Evolutionary conservation across 2,113 vertebrate genomes (phyloP).

Genomic region (Setophaga coronata): DNA sequence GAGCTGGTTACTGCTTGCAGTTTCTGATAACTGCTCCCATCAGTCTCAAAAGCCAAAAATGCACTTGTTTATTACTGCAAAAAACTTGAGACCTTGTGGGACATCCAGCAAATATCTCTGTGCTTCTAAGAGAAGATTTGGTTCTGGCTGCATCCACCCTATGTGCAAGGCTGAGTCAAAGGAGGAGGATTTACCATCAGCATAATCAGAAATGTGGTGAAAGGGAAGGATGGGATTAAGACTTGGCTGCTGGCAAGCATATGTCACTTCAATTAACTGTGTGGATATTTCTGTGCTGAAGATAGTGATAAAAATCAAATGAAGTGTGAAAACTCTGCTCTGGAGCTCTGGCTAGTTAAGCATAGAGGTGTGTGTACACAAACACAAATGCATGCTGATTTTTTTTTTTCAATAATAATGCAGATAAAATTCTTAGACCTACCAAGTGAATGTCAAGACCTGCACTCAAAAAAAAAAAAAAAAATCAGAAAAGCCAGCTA

Average conservation of each 20-base stretch:
- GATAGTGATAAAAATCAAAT: slow-evolving; percentile 36
- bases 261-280: slow-evolving; percentile 28
- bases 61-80: slow-evolving; percentile 28
- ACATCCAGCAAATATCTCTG: background rate
- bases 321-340: slow-evolving; percentile 15
- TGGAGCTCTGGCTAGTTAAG: background rate
- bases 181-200: slow-evolving; percentile 1
- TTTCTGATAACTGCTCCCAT: slow-evolving; percentile 12
- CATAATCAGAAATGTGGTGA: slow-evolving; percentile 36
- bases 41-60: background rate
- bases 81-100: background rate
- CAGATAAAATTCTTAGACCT: background rate
- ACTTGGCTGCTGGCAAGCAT: slow-evolving; percentile 24
- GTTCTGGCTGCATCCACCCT: background rate
- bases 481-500: background rate
- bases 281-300: background rate
- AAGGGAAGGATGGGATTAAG: slow-evolving; percentile 35
- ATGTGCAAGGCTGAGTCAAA: slow-evolving; percentile 13
- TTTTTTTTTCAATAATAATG: background rate
- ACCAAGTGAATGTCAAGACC: background rate
- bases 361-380: background rate
- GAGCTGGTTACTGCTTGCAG: background rate
- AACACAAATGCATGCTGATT: background rate
- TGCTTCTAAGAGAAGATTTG: background rate
- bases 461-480: background rate